phyloP scores from a whole-genome alignment of 2,113 vertebrate species.

The Hypomesus transpacificus region DNA sequence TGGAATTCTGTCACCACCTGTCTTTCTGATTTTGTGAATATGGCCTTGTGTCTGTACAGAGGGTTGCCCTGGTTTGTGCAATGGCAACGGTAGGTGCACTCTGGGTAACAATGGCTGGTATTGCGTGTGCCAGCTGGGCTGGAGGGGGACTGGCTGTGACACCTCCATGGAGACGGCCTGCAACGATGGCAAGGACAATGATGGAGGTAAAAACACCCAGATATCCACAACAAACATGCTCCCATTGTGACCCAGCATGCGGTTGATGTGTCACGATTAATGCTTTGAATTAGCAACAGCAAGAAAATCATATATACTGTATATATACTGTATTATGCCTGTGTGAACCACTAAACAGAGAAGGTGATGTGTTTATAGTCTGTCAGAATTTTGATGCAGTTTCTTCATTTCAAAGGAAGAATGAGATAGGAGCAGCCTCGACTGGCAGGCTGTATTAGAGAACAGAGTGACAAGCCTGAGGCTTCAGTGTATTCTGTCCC shows the following conservation, averaged over 20 bases:
- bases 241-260: constrained; percentile 27
- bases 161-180: constrained; percentile 98
- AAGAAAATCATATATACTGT: neutral
- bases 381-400: neutral
- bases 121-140: constrained; percentile 97
- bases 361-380: constrained; percentile 12
- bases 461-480: constrained; percentile 34
- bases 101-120: constrained; percentile 96
- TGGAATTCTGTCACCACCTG: constrained; percentile 20
- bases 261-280: constrained; percentile 5
- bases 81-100: constrained; percentile 95
- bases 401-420: no score
- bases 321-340: neutral
- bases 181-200: constrained; percentile 94
- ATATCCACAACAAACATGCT: constrained; percentile 28
- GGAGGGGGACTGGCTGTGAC: constrained; percentile 93
- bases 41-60: constrained; percentile 76
- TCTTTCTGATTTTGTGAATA: constrained; percentile 29
- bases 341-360: neutral
- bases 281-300: constrained; percentile 13
- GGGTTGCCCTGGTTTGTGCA: constrained; percentile 95
- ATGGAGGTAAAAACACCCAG: constrained; percentile 83
- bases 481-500: constrained; percentile 35
- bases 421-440: constrained; percentile 4
- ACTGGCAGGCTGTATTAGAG: constrained; percentile 45